These are phyloP conservation scores for Sphenopsis melanotis DNA, from an alignment of 2,797 vertebrate genomes.

Conservation along the genomic window DNA sequence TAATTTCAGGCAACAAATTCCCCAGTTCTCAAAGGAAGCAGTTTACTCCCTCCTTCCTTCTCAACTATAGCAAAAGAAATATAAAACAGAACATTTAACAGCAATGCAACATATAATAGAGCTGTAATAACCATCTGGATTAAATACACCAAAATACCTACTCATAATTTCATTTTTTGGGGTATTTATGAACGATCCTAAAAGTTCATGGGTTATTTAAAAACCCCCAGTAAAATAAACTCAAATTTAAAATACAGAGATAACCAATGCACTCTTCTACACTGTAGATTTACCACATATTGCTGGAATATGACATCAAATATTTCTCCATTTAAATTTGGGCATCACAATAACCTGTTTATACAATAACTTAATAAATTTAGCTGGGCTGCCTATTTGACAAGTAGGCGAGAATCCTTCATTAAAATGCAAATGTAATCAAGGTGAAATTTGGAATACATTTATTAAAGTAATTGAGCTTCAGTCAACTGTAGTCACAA, in stretches of 20 bases:
- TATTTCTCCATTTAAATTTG: constrained; percentile 54
- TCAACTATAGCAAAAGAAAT: neutral
- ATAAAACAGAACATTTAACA: neutral
- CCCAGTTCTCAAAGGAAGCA: neutral
- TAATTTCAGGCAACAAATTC: neutral
- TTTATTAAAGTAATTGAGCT: constrained; percentile 83
- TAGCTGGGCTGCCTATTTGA: constrained; percentile 68
- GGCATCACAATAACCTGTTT: constrained; percentile 47
- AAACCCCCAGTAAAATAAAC: neutral
- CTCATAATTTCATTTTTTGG: neutral
- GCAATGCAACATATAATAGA: neutral
- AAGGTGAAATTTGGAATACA: constrained; percentile 77
- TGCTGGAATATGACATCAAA: neutral
- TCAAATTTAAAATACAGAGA: neutral
- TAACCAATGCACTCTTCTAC: neutral
- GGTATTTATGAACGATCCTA: neutral
- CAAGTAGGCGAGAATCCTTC: constrained; percentile 73
- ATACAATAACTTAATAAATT: constrained; percentile 70
- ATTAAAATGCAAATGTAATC: constrained; percentile 78
- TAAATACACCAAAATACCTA: neutral
- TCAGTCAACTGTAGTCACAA: constrained; percentile 80
- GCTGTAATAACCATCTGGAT: neutral
- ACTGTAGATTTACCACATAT: neutral
- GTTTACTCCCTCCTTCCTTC: neutral
- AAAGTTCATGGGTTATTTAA: neutral